phyloP scores from a whole-genome alignment of 2,797 vertebrate genomes.

The Chelmon rostratus region DNA sequence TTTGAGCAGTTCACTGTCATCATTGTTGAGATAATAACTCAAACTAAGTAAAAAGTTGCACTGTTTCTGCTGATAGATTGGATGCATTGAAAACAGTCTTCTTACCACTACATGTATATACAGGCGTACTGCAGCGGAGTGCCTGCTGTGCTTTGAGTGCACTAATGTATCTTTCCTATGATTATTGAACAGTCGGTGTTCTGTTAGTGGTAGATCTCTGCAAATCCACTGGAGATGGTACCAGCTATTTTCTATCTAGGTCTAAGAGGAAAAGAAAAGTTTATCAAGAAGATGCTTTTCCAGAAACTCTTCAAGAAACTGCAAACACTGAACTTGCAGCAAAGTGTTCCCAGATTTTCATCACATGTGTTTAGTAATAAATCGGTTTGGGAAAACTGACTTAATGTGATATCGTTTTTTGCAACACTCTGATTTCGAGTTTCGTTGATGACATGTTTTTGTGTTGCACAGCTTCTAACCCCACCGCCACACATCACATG shows the following conservation, averaged over 20 bases:
- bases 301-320: not conserved
- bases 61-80: slow-evolving; percentile 2
- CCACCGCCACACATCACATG: not conserved
- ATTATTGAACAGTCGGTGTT: slow-evolving; percentile 7
- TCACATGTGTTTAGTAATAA: slow-evolving; percentile 24
- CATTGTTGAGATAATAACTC: not conserved
- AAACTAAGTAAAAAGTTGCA: not conserved
- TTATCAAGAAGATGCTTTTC: slow-evolving; percentile 4
- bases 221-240: not conserved
- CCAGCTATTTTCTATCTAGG: slow-evolving; percentile 6
- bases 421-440: not conserved
- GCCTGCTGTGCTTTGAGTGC: slow-evolving; percentile 9
- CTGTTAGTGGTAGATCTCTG: not conserved
- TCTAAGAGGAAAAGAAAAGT: not conserved
- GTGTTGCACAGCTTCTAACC: not conserved
- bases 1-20: slow-evolving; percentile 82
- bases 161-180: slow-evolving; percentile 2
- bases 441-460: not conserved
- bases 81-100: slow-evolving; percentile 30
- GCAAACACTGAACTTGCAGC: slow-evolving; percentile 20
- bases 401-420: slow-evolving; percentile 14
- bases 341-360: not conserved
- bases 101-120: slow-evolving; percentile 10
- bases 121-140: not conserved
- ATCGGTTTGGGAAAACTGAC: slow-evolving; percentile 18